These are phyloP conservation scores for Pegoplata infirma DNA, from an alignment of 2,888 invertebrate genomes.

Conservation along the genomic window DNA sequence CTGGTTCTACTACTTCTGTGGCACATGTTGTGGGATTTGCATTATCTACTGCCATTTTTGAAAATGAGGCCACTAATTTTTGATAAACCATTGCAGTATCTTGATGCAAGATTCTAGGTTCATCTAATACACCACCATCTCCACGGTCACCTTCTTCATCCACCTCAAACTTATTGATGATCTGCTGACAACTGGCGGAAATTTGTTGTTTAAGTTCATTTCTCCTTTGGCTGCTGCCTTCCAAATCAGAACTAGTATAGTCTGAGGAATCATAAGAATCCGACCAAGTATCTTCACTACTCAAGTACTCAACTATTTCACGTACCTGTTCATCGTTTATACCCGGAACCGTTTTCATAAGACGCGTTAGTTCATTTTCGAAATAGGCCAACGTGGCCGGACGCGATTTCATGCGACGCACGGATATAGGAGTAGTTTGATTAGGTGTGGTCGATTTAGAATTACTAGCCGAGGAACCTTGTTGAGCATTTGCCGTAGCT, in stretches of 20 bases:
- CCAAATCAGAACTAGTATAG: constrained; percentile 92
- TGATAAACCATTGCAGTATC: constrained; percentile 93
- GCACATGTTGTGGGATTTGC: constrained; percentile 73
- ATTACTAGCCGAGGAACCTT: constrained; percentile 66
- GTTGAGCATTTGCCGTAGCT: constrained; percentile 79
- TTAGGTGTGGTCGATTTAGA: constrained; percentile 72
- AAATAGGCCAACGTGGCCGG: constrained; percentile 93
- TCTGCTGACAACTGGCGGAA: constrained; percentile 92
- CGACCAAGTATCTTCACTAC: constrained; percentile 95
- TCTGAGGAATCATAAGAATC: constrained; percentile 96
- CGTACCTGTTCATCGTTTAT: constrained; percentile 93
- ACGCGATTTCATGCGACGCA: constrained; percentile 81
- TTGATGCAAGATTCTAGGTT: constrained; percentile 80
- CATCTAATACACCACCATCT: constrained; percentile 79
- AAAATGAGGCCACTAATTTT: constrained; percentile 90
- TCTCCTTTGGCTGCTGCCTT: constrained; percentile 81
- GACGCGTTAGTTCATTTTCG: constrained; percentile 91
- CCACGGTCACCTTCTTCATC: constrained; percentile 81
- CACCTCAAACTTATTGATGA: constrained; percentile 90
- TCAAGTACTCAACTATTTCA: constrained; percentile 94
- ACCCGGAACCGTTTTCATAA: constrained; percentile 96
- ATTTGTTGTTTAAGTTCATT: constrained; percentile 89
- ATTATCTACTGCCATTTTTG: constrained; percentile 83
- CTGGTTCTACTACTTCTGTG: constrained; percentile 66
- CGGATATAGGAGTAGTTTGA: constrained; percentile 77